Evolutionary conservation across 37 sponge, comb jelly and placozoan genomes (phyloP).

Genomic region (Cliona cf. orientalis): DNA sequence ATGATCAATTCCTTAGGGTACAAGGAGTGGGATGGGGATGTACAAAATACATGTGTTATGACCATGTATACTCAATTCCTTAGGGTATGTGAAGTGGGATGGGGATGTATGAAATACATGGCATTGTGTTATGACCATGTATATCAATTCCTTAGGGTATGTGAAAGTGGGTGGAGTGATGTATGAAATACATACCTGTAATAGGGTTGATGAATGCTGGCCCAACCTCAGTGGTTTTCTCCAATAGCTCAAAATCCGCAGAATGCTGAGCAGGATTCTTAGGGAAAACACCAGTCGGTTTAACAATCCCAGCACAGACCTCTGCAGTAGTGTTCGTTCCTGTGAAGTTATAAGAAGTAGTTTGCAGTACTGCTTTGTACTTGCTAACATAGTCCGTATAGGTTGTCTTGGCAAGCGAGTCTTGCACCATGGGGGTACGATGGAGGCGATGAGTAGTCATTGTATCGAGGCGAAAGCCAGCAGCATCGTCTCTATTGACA

Average conservation of each 20-base stretch:
- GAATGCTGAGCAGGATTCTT: conserved; percentile 22
- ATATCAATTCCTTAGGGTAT: too few species aligned
- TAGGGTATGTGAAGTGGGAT: too few species aligned
- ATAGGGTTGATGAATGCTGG: too few species aligned
- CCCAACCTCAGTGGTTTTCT: too few species aligned
- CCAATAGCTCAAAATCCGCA: background rate
- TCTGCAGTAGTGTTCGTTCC: conserved; percentile 18
- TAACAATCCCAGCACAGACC: conserved; percentile 40
- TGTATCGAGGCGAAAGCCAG: conserved; percentile 38
- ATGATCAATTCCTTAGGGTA: too few species aligned
- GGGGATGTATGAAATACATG: too few species aligned
- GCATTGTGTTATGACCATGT: too few species aligned
- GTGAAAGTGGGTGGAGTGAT: too few species aligned
- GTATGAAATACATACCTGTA: too few species aligned
- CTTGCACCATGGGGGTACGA: conserved; percentile 16
- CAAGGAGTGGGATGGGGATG: too few species aligned
- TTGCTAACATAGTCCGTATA: conserved; percentile 10
- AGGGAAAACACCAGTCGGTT: background rate
- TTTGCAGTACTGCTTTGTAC: conserved; percentile 23
- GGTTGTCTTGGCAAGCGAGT: background rate
- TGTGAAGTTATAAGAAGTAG: conserved; percentile 50
- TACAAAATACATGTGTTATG: too few species aligned
- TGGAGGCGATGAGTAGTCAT: conserved; percentile 17
- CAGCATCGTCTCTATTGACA: conserved; percentile 38
- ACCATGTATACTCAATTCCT: too few species aligned